These are phyloP conservation scores for Apotomis betuletana DNA, from an alignment of 2,888 invertebrate genomes.

Conservation along the genomic window DNA sequence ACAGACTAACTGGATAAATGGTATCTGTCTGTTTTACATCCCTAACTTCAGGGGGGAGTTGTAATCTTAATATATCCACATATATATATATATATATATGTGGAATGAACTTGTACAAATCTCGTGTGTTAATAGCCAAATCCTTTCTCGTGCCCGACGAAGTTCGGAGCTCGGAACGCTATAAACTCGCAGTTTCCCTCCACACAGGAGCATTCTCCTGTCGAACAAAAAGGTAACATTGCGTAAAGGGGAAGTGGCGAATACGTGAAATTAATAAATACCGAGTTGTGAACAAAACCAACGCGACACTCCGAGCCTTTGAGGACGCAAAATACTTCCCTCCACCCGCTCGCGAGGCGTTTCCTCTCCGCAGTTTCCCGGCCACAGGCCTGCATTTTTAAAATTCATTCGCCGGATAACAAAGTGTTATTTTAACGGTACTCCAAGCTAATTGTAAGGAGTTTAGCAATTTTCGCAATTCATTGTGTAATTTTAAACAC, in stretches of 20 bases:
- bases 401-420: conserved; percentile 56
- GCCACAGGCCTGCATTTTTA: conserved; percentile 55
- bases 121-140: conserved; percentile 35
- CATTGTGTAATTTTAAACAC: conserved; percentile 12
- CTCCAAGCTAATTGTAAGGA: conserved; percentile 52
- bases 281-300: conserved; percentile 52
- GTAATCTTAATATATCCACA: conserved; percentile 27
- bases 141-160: conserved; percentile 37
- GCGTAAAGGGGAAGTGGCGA: conserved; percentile 39
- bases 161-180: conserved; percentile 32
- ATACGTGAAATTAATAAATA: conserved; percentile 62
- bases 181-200: conserved; percentile 31
- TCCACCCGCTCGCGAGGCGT: conserved; percentile 48
- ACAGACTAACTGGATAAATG: conserved; percentile 11
- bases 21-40: conserved; percentile 19
- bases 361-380: conserved; percentile 53
- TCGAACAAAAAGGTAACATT: conserved; percentile 38
- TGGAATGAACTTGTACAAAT: conserved; percentile 27
- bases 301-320: conserved; percentile 56
- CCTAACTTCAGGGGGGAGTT: conserved; percentile 9
- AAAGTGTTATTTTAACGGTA: conserved; percentile 56
- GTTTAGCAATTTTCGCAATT: conserved; percentile 46
- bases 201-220: conserved; percentile 24
- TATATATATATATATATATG: too few species aligned
- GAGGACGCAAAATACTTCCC: conserved; percentile 60